A percentile compares a stretch with the other conserved stretches of the same genome.
phyloP scores from a whole-genome alignment of 2,113 vertebrate genomes.

The Sitta europaea region DNA sequence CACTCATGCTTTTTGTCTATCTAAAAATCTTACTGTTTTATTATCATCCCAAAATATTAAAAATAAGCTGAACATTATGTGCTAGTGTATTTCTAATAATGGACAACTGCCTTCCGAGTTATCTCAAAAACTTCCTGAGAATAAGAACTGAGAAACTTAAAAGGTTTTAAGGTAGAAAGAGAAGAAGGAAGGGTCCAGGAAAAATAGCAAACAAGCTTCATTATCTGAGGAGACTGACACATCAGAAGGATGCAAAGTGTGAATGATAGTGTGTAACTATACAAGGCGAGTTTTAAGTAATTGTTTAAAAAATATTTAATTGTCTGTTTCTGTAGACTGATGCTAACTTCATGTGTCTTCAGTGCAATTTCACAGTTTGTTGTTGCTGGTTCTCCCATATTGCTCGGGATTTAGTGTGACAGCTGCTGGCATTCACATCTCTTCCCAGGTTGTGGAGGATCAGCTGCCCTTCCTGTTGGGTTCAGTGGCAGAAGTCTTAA shows the following conservation, averaged over 20 bases:
- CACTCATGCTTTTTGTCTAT: background rate
- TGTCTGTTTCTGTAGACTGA: background rate
- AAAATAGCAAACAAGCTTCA: background rate
- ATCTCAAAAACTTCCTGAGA: background rate
- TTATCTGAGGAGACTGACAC: background rate
- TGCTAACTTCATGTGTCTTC: background rate
- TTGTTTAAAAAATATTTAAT: background rate
- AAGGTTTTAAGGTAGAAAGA: background rate
- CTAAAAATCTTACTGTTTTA: background rate
- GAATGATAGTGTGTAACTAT: background rate
- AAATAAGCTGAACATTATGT: background rate
- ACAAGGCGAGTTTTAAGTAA: background rate
- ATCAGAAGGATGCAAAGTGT: background rate
- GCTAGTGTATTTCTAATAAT: background rate
- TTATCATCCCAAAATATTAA: background rate
- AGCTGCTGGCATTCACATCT: background rate
- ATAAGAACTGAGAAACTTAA: background rate
- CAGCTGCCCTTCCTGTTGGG: background rate
- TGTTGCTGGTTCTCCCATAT: background rate
- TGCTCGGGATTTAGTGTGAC: background rate
- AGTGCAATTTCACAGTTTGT: background rate
- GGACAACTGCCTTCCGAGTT: background rate
- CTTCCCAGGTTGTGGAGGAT: background rate
- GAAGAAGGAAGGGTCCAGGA: background rate
- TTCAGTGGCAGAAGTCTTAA: background rate